Percentiles rank a stretch among this genome's conserved stretches.
Evolutionary conservation across 2,888 invertebrate genomes (phyloP).

Genomic region (Strigamia crassipes): DNA sequence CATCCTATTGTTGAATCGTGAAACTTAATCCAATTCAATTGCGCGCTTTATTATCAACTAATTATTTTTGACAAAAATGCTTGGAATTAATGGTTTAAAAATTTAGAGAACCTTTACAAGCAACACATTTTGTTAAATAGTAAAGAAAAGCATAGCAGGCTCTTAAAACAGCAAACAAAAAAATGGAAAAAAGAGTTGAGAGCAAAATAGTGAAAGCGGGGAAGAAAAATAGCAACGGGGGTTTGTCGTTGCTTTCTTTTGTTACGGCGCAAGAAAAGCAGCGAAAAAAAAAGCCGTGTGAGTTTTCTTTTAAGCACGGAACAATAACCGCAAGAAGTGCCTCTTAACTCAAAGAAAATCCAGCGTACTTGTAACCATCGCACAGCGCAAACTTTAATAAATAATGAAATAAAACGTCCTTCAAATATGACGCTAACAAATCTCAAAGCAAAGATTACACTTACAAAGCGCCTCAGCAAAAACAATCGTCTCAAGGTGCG

Average conservation of each 20-base stretch:
- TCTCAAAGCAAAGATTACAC: background rate
- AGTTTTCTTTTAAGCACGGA: conserved; percentile 2
- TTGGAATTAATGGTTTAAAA: background rate
- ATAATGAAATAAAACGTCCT: conserved; percentile 16
- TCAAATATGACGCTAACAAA: conserved; percentile 3
- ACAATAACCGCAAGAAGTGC: conserved; percentile 12
- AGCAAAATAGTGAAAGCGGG: background rate
- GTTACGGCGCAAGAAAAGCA: background rate
- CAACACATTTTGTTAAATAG: background rate
- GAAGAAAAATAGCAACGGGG: background rate
- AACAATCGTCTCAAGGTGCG: too few relatives aligned
- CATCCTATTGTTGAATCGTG: background rate
- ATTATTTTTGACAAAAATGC: background rate
- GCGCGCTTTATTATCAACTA: background rate
- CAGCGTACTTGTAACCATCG: conserved; percentile 8
- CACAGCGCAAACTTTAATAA: background rate
- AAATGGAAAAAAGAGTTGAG: background rate
- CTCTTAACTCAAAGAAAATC: conserved; percentile 38
- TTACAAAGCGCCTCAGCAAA: background rate
- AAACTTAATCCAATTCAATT: conserved; percentile 4
- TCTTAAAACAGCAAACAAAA: background rate
- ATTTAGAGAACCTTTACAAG: background rate
- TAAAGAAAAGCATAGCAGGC: background rate
- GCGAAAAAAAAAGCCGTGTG: background rate
- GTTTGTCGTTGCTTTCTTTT: conserved; percentile 27